phyloP scores from a whole-genome alignment of 2,888 invertebrate genomes.

The Drosophila bunnanda region DNA sequence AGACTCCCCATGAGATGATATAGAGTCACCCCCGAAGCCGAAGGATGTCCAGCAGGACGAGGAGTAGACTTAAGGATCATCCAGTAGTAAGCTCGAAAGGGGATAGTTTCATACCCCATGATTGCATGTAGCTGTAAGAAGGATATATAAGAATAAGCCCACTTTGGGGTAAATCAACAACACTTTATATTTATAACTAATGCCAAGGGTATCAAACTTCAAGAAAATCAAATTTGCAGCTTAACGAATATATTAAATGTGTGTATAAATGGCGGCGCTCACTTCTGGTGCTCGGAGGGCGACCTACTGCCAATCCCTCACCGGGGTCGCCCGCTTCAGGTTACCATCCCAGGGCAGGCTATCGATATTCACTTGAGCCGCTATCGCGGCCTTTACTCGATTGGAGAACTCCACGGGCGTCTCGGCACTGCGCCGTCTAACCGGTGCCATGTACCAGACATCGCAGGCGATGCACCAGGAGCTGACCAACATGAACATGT shows the following conservation, averaged over 20 bases:
- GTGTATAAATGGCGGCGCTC: background rate
- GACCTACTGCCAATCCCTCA: slow-evolving; percentile 55
- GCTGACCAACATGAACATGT: slow-evolving; percentile 55
- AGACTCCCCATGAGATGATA: background rate
- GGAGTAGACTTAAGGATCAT: background rate
- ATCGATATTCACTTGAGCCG: slow-evolving; percentile 51
- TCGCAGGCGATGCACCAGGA: slow-evolving; percentile 67
- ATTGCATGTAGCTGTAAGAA: too few relatives aligned
- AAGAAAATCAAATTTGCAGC: background rate
- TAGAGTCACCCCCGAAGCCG: too few relatives aligned
- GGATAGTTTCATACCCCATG: background rate
- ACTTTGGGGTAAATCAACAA: background rate
- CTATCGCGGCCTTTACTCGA: slow-evolving; percentile 62
- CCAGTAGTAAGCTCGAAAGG: background rate
- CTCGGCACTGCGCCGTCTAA: slow-evolving; percentile 33
- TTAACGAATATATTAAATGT: background rate
- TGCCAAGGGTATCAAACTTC: background rate
- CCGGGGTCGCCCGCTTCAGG: slow-evolving; percentile 60
- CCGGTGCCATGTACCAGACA: slow-evolving; percentile 62
- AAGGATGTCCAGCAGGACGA: too few relatives aligned
- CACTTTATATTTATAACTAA: background rate
- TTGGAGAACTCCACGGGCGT: slow-evolving; percentile 52
- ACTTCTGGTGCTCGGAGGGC: too few relatives aligned
- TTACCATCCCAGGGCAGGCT: slow-evolving; percentile 67
- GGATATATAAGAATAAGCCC: too few relatives aligned